Base-by-base conservation (phyloP, 2,888 invertebrate species). In the Epirrhoe tristata region DNA sequence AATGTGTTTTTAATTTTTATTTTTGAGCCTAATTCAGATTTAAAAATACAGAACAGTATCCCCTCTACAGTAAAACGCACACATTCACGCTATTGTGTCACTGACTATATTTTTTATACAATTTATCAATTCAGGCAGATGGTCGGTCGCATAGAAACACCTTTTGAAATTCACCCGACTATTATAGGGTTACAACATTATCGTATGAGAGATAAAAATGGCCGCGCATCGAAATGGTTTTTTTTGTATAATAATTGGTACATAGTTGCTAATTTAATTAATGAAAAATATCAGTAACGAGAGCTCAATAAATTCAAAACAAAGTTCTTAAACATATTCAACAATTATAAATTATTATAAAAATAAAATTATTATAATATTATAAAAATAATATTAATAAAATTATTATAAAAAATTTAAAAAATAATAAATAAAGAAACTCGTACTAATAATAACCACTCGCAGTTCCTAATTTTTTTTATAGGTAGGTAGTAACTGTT, bases 121-220 rank as follows among this genome's bases (percentile, higher is more conserved):
- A 86, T 92, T 88, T 90, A 91, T 90, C 91, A 92, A 90, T 89
- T 83, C 82, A 83, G 86, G 87, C 93, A 93, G 93, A 93, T 93
- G 93, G 89, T 82, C 85, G 64, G 16, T 51, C 72, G 81, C 84
- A 80, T 90, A 89, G 91, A 91, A 88, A 90, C 89, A 91, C 89
- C 88, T 90, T 90, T 89, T 87, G 81, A 87, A 90, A 89, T 84
- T 83, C 86, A 88, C 83, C 87, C 88, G 80, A 80, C 87, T 82
- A 88, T 87, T 87, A 85, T 87, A 87, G 88, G 91, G 92, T 89
- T 89, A 89, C 87, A 86, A 83, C 77, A 88, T 91, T 89, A 89
- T 91, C 88, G 88, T 87, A 86, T 84, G 85, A 76, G 71, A 77
- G 65, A 82, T 81, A 89, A 87, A 34, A 86, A 87, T 88, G 86